A percentile compares a stretch with the other conserved stretches of the same genome.
These are phyloP conservation scores for Melangyna quadrimaculata DNA, from an alignment of 2,888 invertebrate species.

Conservation along the genomic window DNA sequence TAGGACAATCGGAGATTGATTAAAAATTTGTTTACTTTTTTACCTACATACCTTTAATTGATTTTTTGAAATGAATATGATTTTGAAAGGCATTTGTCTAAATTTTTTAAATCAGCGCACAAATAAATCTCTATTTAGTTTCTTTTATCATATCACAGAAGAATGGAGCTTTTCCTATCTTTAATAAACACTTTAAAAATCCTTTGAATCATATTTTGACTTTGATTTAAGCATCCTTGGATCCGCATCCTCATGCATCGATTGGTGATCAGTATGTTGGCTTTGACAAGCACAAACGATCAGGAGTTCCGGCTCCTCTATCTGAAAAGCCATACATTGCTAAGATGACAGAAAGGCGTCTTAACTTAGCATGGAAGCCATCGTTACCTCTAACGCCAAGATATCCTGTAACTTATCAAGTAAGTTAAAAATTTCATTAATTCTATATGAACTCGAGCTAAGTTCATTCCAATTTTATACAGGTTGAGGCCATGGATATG, in stretches of 20 bases:
- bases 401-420: constrained; percentile 95
- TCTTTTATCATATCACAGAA: no score
- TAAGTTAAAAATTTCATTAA: constrained; percentile 77
- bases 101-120: no score
- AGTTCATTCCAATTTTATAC: neutral
- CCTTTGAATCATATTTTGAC: neutral
- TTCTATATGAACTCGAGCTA: neutral
- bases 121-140: no score
- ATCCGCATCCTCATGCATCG: constrained; percentile 85
- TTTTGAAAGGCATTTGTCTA: no score
- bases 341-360: constrained; percentile 93
- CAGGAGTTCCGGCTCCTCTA: constrained; percentile 92
- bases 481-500: constrained; percentile 94
- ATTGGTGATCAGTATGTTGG: constrained; percentile 91
- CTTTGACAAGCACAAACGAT: constrained; percentile 90
- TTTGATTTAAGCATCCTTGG: constrained; percentile 75
- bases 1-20: no score
- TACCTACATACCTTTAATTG: no score
- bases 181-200: neutral
- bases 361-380: constrained; percentile 96
- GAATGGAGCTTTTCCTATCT: no score
- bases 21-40: no score
- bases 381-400: constrained; percentile 93
- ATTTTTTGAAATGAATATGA: no score
- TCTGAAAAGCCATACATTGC: constrained; percentile 95